Evolutionary conservation across 2,113 vertebrate species (phyloP).

Genomic region (Pogonocichla stellata): DNA sequence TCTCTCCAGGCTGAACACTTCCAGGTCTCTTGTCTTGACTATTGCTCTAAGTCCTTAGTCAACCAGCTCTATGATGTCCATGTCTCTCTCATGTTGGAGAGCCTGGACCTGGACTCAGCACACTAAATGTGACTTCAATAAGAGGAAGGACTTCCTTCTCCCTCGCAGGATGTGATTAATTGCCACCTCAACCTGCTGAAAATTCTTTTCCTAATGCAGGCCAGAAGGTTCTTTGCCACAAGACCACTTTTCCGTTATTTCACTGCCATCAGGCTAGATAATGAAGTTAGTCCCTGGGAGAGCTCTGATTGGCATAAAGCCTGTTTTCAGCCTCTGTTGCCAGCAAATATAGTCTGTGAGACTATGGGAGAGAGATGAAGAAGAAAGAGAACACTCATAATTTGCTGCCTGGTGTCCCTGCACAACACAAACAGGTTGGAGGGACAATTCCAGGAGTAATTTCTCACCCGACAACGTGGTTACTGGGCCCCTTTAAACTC

Average conservation of each 20-base stretch:
- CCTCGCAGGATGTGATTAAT: background rate
- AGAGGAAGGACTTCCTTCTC: fast-evolving
- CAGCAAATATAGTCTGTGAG: background rate
- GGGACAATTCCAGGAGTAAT: background rate
- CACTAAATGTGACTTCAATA: background rate
- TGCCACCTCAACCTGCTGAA: fast-evolving
- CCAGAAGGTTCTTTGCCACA: background rate
- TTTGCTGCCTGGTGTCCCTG: background rate
- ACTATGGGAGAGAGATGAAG: background rate
- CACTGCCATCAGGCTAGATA: background rate
- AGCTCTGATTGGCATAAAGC: background rate
- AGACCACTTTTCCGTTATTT: background rate
- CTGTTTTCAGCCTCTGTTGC: background rate
- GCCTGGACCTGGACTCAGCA: background rate
- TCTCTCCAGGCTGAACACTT: background rate
- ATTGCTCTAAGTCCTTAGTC: background rate
- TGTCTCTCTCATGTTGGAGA: background rate
- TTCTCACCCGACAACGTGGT: background rate
- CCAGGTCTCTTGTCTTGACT: background rate
- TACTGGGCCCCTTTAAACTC: background rate
- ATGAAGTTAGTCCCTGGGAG: background rate
- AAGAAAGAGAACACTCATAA: background rate
- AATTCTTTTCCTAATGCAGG: background rate
- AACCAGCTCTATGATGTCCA: background rate
- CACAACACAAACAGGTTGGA: background rate